Evolutionary conservation across 2,113 vertebrate species (phyloP).

Genomic region (Leptocoma aspasia): DNA sequence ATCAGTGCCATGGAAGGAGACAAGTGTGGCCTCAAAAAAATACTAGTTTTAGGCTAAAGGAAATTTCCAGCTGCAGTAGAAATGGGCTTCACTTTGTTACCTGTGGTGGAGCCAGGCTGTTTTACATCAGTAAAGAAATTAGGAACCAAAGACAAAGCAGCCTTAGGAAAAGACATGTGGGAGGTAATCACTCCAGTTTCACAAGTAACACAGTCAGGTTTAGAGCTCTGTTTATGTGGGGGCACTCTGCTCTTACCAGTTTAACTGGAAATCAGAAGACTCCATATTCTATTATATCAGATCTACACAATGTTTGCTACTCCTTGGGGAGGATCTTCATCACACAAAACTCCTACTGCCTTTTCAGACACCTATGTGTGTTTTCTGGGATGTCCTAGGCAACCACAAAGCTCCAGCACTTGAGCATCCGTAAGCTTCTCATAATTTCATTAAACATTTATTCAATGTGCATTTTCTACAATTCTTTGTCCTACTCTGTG

Average conservation of each 20-base stretch:
- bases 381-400: neutral
- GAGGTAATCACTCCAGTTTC: neutral
- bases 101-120: neutral
- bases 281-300: neutral
- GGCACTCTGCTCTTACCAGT: neutral
- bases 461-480: neutral
- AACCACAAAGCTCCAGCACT: neutral
- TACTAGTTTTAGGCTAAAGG: neutral
- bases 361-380: neutral
- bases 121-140: neutral
- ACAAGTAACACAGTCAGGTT: neutral
- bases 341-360: neutral
- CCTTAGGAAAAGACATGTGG: neutral
- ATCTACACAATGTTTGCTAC: neutral
- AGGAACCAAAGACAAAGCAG: neutral
- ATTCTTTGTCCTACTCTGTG: neutral
- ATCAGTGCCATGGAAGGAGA: neutral
- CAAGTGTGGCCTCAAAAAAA: neutral
- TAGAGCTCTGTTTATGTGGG: neutral
- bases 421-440: neutral
- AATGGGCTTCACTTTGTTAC: neutral
- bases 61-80: neutral
- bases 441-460: neutral
- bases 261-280: neutral
- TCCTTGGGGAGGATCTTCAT: neutral